Evolutionary conservation across 2,797 vertebrate genomes (phyloP).

Genomic region (Protosalanx chinensis): DNA sequence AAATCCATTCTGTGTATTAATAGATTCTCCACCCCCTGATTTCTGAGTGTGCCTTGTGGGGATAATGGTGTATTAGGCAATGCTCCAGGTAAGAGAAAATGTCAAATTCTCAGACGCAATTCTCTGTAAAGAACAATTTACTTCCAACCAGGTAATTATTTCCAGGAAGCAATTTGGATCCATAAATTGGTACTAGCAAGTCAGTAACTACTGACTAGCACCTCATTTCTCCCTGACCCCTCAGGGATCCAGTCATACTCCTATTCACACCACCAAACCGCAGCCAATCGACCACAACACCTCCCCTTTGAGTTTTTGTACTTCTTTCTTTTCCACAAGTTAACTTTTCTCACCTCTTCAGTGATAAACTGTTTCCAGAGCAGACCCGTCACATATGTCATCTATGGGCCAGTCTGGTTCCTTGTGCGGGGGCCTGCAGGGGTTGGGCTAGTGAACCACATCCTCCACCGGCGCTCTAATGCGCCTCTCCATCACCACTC

Average conservation of each 20-base stretch:
- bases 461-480: constrained; percentile 47
- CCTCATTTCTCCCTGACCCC: neutral
- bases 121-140: constrained; percentile 17
- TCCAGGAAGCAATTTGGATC: constrained; percentile 20
- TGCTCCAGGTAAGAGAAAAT: constrained; percentile 30
- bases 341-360: constrained; percentile 26
- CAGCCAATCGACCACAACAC: neutral
- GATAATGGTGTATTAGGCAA: constrained; percentile 31
- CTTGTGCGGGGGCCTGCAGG: constrained; percentile 25
- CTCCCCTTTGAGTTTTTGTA: neutral
- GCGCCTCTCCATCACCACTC: constrained; percentile 63
- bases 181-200: constrained; percentile 29
- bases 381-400: constrained; percentile 54
- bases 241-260: neutral
- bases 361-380: constrained; percentile 48
- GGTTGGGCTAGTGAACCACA: constrained; percentile 44
- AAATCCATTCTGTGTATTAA: constrained; percentile 16
- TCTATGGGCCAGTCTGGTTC: constrained; percentile 45
- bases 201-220: constrained; percentile 8
- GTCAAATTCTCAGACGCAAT: constrained; percentile 6
- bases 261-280: neutral
- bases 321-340: constrained; percentile 9
- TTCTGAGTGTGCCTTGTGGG: neutral
- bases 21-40: neutral
- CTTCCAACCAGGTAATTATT: constrained; percentile 31